Evolutionary conservation across 23 tunicate genomes (phyloP).

Genomic region (Ascidia mentula): DNA sequence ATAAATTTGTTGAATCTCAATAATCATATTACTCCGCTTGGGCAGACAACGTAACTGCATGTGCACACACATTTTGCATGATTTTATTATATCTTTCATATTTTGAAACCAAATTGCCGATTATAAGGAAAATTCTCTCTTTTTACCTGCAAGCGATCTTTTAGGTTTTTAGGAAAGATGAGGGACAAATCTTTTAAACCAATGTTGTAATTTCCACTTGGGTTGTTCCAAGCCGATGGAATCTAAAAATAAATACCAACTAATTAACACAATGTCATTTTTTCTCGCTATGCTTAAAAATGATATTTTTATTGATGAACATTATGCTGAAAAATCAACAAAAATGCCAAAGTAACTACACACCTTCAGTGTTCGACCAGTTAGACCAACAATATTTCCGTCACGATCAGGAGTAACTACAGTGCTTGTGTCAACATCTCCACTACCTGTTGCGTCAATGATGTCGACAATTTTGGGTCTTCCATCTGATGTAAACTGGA

Average conservation of each 20-base stretch:
- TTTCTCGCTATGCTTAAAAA: too few relatives aligned
- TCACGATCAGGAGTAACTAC: constrained; percentile 46
- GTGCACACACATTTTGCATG: too few relatives aligned
- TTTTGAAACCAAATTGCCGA: too few relatives aligned
- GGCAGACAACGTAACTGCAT: too few relatives aligned
- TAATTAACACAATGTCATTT: too few relatives aligned
- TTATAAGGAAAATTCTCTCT: too few relatives aligned
- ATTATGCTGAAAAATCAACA: too few relatives aligned
- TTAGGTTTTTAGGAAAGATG: constrained; percentile 64
- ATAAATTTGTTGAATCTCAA: too few relatives aligned
- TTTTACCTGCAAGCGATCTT: constrained; percentile 71
- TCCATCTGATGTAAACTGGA: constrained; percentile 72
- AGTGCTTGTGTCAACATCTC: constrained; percentile 87
- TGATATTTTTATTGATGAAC: too few relatives aligned
- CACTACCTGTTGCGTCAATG: constrained; percentile 98
- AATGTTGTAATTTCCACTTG: constrained; percentile 72
- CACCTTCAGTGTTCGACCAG: constrained; percentile 87
- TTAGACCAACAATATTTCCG: constrained; percentile 69
- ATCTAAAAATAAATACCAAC: constrained; percentile 39
- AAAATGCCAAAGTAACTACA: background rate
- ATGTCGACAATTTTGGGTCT: constrained; percentile 91
- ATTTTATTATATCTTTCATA: too few relatives aligned
- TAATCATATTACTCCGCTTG: too few relatives aligned
- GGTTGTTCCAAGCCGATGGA: constrained; percentile 76
- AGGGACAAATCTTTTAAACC: constrained; percentile 66